Conservation (phyloP, 2,888 invertebrate genomes). For the Papilio gigon region DNA sequence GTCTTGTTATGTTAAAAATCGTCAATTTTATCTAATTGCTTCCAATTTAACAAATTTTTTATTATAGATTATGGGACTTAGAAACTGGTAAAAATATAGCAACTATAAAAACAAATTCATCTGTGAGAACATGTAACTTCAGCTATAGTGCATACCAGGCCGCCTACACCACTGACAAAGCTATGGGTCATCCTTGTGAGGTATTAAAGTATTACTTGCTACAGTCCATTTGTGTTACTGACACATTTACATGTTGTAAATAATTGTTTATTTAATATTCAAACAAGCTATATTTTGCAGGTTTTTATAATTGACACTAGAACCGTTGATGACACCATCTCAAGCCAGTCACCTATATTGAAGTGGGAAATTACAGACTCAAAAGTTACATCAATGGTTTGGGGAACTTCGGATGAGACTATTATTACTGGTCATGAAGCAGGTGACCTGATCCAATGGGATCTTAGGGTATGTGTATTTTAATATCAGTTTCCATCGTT, state of each 20-base stretch:
- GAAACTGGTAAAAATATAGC: conserved; percentile 90
- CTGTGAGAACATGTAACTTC: conserved; percentile 95
- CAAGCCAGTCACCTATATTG: conserved; percentile 87
- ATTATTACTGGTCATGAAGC: conserved; percentile 97
- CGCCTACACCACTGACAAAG: conserved; percentile 96
- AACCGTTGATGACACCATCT: conserved; percentile 87
- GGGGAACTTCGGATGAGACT: conserved; percentile 96
- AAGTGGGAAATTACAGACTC: conserved; percentile 90
- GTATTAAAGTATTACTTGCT: conserved; percentile 55
- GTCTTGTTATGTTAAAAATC: neutral
- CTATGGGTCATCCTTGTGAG: conserved; percentile 95
- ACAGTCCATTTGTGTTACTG: neutral
- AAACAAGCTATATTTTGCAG: conserved; percentile 54
- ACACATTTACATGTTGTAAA: neutral
- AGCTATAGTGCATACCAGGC: conserved; percentile 96
- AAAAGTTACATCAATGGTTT: conserved; percentile 95
- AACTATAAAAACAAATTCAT: conserved; percentile 90
- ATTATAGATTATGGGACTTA: conserved; percentile 94
- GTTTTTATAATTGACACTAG: conserved; percentile 93
- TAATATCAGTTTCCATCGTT: no score
- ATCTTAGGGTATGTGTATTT: conserved; percentile 86
- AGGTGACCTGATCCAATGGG: conserved; percentile 96
- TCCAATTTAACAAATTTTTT: conserved; percentile 7
- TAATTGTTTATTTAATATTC: neutral
- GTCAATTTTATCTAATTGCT: neutral